Conservation (phyloP, 2,888 invertebrate genomes). For the Eristalinus aeneus region DNA sequence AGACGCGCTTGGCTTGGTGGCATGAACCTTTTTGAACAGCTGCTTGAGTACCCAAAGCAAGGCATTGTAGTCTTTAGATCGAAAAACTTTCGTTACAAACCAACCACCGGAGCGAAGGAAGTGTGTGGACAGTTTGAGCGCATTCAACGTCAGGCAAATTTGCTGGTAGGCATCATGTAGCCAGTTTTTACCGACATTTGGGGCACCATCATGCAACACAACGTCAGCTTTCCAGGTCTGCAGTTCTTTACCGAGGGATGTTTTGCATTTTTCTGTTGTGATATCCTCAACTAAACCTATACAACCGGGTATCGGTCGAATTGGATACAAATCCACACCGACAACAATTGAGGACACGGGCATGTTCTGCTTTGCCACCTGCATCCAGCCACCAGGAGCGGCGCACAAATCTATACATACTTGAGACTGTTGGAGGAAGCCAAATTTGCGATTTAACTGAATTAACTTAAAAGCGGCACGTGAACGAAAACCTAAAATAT, state of each 20-base stretch:
- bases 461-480: slow-evolving; percentile 99
- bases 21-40: slow-evolving; percentile 97
- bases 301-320: slow-evolving; percentile 94
- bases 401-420: slow-evolving; percentile 99
- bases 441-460: slow-evolving; percentile 97
- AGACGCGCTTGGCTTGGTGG: slow-evolving; percentile 99
- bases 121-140: slow-evolving; percentile 94
- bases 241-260: slow-evolving; percentile 90
- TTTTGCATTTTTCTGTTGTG: slow-evolving; percentile 95
- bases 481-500: slow-evolving; percentile 91
- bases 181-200: slow-evolving; percentile 99
- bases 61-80: slow-evolving; percentile 98
- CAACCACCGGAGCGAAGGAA: slow-evolving; percentile 95
- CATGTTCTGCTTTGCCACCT: slow-evolving; percentile 98
- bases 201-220: slow-evolving; percentile 98
- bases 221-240: slow-evolving; percentile 98
- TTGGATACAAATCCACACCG: slow-evolving; percentile 97
- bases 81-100: slow-evolving; percentile 99
- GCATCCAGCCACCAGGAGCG: slow-evolving; percentile 99
- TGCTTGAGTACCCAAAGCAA: slow-evolving; percentile 97
- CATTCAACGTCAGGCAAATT: slow-evolving; percentile 93
- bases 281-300: slow-evolving; percentile 96
- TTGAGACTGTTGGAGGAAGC: slow-evolving; percentile 96
- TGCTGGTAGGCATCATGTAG: slow-evolving; percentile 98
- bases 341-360: slow-evolving; percentile 97